phyloP scores from a whole-genome alignment of 1,140 invertebrate species.

The Ectropis grisescens region DNA sequence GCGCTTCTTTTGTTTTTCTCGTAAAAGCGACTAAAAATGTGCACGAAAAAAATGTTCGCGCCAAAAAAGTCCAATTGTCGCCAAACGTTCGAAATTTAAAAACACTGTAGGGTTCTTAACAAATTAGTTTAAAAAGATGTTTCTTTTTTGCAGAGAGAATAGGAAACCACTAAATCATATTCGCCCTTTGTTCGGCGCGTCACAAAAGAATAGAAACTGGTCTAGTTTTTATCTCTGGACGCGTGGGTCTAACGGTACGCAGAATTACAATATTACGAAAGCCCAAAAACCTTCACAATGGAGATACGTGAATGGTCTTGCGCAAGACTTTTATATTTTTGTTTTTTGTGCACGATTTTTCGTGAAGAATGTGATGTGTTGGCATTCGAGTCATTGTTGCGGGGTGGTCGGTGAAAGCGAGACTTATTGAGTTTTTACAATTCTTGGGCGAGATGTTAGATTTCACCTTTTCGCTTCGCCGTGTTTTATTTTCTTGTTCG shows the following conservation, averaged over 20 bases:
- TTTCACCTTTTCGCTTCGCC: too few species aligned
- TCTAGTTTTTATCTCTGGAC: conserved; percentile 29
- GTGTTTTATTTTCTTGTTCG: too few species aligned
- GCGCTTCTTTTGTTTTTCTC: too few species aligned
- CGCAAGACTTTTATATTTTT: conserved; percentile 42
- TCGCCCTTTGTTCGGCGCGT: conserved; percentile 30
- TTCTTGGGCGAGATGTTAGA: not conserved
- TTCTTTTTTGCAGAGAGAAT: conserved; percentile 8
- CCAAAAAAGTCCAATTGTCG: too few species aligned
- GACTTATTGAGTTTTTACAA: conserved; percentile 5
- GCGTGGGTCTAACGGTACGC: conserved; percentile 46
- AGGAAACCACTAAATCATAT: conserved; percentile 44
- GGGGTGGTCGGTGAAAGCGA: conserved; percentile 33
- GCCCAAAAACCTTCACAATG: conserved; percentile 43
- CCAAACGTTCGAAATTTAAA: not conserved
- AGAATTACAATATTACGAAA: conserved; percentile 33
- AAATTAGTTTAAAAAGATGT: not conserved
- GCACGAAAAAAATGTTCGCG: too few species aligned
- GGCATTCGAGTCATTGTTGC: conserved; percentile 23
- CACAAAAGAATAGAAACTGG: conserved; percentile 43
- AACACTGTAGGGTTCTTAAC: not conserved
- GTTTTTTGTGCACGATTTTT: conserved; percentile 38
- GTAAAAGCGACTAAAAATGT: too few species aligned
- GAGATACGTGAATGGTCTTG: conserved; percentile 38
- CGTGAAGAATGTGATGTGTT: conserved; percentile 30